Evolutionary conservation across 2,113 vertebrate species (phyloP).

Genomic region (Chaenogobius annularis): DNA sequence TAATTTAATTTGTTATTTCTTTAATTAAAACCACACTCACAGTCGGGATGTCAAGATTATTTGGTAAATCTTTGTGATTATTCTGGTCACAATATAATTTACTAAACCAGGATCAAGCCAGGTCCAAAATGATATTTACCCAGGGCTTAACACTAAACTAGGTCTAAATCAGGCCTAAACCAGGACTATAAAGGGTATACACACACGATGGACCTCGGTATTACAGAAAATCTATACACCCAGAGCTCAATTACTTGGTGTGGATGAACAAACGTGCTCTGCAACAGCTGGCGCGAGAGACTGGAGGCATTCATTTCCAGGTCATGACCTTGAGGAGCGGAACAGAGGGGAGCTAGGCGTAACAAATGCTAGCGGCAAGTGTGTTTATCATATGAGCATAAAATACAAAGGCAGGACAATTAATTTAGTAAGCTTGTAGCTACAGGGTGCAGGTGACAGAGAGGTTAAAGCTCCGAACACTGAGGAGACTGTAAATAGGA

Average conservation of each 20-base stretch:
- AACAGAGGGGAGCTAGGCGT: conserved; percentile 11
- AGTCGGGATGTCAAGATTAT: too few species aligned
- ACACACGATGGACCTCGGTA: background rate
- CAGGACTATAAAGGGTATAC: background rate
- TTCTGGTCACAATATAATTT: too few species aligned
- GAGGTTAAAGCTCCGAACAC: background rate
- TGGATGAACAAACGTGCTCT: background rate
- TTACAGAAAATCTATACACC: background rate
- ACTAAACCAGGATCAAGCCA: background rate
- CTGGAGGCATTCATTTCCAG: conserved; percentile 46
- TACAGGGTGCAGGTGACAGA: background rate
- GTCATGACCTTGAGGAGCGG: conserved; percentile 40
- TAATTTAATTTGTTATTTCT: too few species aligned
- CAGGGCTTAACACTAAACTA: background rate
- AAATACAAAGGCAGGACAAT: background rate
- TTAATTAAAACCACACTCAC: too few species aligned
- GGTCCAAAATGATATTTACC: background rate
- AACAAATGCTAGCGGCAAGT: background rate
- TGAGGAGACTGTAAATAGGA: conserved; percentile 1
- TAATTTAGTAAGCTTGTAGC: background rate
- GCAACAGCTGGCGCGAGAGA: conserved; percentile 13
- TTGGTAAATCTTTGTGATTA: too few species aligned
- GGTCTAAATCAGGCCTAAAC: background rate
- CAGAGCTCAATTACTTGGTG: background rate
- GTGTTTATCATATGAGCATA: conserved; percentile 4